These are phyloP conservation scores for Petrosia ficiformis DNA, from an alignment of 37 sponge, comb jelly and placozoan genomes.

Conservation along the genomic window DNA sequence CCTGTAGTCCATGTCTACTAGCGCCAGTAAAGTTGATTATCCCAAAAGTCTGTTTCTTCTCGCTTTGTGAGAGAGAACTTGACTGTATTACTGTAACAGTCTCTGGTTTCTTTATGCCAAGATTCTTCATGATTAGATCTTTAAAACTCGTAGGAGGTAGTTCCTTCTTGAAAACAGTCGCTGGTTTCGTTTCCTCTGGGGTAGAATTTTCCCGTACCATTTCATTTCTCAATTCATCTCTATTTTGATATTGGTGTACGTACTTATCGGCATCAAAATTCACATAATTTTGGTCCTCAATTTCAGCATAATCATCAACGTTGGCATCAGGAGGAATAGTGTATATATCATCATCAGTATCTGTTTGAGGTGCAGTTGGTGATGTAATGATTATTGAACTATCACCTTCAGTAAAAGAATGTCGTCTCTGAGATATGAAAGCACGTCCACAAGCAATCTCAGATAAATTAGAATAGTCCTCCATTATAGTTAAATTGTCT, in stretches of 20 bases:
- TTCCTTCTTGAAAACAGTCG: neutral
- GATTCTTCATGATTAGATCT: neutral
- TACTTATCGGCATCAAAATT: constrained; percentile 31
- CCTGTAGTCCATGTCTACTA: neutral
- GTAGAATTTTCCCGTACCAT: neutral
- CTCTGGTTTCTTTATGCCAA: neutral
- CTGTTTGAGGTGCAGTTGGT: neutral
- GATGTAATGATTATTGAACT: neutral
- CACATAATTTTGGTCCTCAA: no score
- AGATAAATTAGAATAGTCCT: constrained; percentile 40
- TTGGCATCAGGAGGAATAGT: neutral
- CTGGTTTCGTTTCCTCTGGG: neutral
- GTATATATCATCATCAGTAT: neutral
- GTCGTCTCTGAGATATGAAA: constrained; percentile 25
- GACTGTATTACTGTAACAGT: neutral
- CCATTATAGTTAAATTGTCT: neutral
- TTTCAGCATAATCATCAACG: neutral
- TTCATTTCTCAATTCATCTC: constrained; percentile 30
- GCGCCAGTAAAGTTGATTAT: neutral
- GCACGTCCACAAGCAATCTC: constrained; percentile 25
- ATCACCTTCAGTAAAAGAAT: constrained; percentile 52
- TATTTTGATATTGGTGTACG: constrained; percentile 44
- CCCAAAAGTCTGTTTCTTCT: neutral
- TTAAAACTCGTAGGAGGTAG: neutral
- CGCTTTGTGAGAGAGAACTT: neutral